phyloP scores from a whole-genome alignment of 2,797 vertebrate species.

The Muscicapa comitata region DNA sequence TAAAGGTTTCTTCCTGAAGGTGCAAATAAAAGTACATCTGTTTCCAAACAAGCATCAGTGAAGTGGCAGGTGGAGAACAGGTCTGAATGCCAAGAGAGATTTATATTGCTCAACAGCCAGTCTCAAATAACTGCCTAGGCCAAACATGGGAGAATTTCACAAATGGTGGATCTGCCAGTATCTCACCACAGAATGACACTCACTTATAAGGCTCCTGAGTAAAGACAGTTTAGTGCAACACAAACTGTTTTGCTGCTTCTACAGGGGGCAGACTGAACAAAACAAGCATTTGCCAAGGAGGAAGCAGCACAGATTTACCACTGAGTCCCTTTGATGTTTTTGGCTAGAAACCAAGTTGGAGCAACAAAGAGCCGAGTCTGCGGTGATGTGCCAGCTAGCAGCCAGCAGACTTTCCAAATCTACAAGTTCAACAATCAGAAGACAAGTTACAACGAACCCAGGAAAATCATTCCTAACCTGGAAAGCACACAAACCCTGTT shows the following conservation, averaged over 20 bases:
- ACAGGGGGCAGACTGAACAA: neutral
- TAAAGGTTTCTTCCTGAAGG: neutral
- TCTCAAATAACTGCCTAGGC: neutral
- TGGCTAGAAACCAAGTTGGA: conserved; percentile 19
- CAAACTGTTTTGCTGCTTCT: neutral
- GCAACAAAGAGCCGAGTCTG: conserved; percentile 14
- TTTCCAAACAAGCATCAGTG: neutral
- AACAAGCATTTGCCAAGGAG: conserved; percentile 6
- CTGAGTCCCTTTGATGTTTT: conserved; percentile 13
- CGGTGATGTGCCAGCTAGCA: conserved; percentile 16
- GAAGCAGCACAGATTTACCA: conserved; percentile 24
- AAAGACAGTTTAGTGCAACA: neutral
- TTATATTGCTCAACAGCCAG: neutral
- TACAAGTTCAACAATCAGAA: conserved; percentile 37
- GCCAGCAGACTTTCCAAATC: conserved; percentile 8
- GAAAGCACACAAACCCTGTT: conserved; percentile 50
- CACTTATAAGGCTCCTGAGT: neutral
- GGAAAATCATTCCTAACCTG: conserved; percentile 54
- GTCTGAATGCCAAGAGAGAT: neutral
- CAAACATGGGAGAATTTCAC: neutral
- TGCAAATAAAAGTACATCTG: neutral
- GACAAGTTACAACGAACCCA: conserved; percentile 53
- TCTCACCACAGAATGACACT: neutral
- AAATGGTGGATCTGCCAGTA: neutral
- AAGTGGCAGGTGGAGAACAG: neutral